Percentiles rank a stretch among this genome's conserved stretches.
Evolutionary conservation across 2,797 vertebrate genomes (phyloP).

Genomic region (Hydrolagus colliei): DNA sequence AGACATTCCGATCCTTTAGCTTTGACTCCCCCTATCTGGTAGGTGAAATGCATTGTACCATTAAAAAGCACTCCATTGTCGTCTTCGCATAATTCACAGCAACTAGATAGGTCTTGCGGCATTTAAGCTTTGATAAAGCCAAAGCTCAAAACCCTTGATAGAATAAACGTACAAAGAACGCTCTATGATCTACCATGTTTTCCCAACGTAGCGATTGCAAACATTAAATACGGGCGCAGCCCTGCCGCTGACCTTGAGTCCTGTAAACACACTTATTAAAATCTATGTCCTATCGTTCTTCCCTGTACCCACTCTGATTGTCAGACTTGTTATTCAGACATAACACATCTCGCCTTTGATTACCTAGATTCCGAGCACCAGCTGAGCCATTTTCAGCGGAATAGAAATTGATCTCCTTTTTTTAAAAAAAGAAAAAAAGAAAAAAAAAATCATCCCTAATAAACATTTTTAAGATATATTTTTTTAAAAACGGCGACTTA

Average conservation of each 20-base stretch:
- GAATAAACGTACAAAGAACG: slow-evolving; percentile 73
- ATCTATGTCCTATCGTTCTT: slow-evolving; percentile 52
- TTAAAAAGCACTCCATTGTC: slow-evolving; percentile 89
- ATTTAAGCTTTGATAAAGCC: slow-evolving; percentile 79
- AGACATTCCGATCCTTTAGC: slow-evolving; percentile 73
- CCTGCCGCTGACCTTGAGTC: slow-evolving; percentile 85
- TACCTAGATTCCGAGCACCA: slow-evolving; percentile 56
- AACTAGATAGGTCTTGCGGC: slow-evolving; percentile 84
- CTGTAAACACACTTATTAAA: slow-evolving; percentile 76
- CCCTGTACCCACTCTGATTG: slow-evolving; percentile 57
- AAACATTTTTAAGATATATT: not conserved
- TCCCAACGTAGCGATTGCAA: slow-evolving; percentile 56
- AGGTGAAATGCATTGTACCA: slow-evolving; percentile 91
- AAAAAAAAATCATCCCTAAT: too few species aligned
- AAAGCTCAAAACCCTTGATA: slow-evolving; percentile 72
- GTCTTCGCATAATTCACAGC: slow-evolving; percentile 76
- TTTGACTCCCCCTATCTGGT: slow-evolving; percentile 84
- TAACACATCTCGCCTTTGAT: slow-evolving; percentile 62
- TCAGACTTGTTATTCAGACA: slow-evolving; percentile 59
- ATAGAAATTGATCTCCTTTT: not conserved
- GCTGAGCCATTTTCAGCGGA: slow-evolving; percentile 51
- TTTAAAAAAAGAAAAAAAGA: too few species aligned
- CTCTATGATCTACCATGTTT: slow-evolving; percentile 70
- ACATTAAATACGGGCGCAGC: slow-evolving; percentile 60
- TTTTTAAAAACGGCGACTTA: slow-evolving; percentile 13